Percentiles rank a stretch among this genome's conserved stretches.
These are phyloP conservation scores for Leptopterna dolabrata DNA, from an alignment of 2,888 invertebrate species.

Conservation along the genomic window DNA sequence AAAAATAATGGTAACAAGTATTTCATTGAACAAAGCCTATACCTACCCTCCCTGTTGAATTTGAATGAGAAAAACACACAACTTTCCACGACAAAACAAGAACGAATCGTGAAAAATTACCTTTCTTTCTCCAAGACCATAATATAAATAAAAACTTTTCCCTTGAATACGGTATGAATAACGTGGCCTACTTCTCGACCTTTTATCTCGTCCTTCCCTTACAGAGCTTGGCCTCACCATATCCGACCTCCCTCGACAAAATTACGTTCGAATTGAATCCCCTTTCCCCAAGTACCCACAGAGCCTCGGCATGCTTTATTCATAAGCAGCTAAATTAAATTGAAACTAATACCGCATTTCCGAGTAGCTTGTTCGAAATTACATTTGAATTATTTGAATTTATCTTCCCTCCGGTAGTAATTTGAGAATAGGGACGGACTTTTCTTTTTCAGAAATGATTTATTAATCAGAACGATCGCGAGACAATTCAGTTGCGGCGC, in stretches of 20 bases:
- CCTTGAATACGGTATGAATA: conserved; percentile 11
- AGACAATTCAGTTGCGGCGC: no score
- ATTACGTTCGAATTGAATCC: conserved; percentile 3
- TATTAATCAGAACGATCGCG: no score
- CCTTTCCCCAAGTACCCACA: neutral
- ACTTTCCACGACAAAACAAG: neutral
- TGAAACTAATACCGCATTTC: neutral
- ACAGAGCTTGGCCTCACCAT: neutral
- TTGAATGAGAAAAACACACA: neutral
- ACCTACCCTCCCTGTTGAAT: neutral
- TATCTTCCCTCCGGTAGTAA: neutral
- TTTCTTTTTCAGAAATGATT: no score
- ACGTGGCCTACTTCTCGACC: conserved; percentile 2
- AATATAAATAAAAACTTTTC: neutral
- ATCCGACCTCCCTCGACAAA: neutral
- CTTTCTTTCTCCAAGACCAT: neutral
- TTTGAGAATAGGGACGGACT: neutral
- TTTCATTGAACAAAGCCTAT: neutral
- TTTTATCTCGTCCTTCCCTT: neutral
- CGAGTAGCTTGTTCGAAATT: neutral
- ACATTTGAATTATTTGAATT: neutral
- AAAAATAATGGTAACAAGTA: no score
- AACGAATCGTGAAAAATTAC: neutral
- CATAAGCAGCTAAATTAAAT: neutral
- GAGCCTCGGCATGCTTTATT: neutral